Conservation (phyloP, 2,797 vertebrate genomes). For the Aeoliscus strigatus region DNA sequence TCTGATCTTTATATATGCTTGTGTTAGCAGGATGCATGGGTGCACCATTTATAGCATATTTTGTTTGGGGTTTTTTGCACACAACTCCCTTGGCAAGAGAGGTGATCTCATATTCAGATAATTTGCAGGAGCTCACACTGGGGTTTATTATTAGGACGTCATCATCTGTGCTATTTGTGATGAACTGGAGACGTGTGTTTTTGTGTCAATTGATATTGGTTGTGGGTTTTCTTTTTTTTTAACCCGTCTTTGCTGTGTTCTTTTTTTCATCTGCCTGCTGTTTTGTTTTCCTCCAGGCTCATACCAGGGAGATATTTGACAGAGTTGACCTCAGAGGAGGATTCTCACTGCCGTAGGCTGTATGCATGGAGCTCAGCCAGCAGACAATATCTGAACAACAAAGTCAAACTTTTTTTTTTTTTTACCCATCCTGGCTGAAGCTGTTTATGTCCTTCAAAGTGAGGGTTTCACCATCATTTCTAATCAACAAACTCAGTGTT, state of each 20-base stretch:
- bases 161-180: neutral
- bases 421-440: slow-evolving; percentile 56
- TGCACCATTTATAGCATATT: no score
- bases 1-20: neutral
- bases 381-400: slow-evolving; percentile 49
- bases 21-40: neutral
- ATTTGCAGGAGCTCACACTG: no score
- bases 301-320: slow-evolving; percentile 49
- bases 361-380: slow-evolving; percentile 35
- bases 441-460: slow-evolving; percentile 60
- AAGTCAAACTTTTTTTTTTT: slow-evolving; percentile 66
- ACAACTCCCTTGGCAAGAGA: no score
- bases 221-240: no score
- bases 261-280: slow-evolving; percentile 33
- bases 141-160: no score
- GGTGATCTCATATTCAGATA: no score
- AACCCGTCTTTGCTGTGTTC: slow-evolving; percentile 24
- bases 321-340: slow-evolving; percentile 57
- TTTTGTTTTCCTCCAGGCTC: slow-evolving; percentile 40
- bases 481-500: slow-evolving; percentile 60
- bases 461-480: slow-evolving; percentile 52
- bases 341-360: slow-evolving; percentile 54
- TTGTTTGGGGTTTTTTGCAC: no score
- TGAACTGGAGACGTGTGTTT: slow-evolving; percentile 9
- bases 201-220: slow-evolving; percentile 36